Evolutionary conservation across 2,797 vertebrate genomes (phyloP).

Genomic region (Intellagama lesueurii): DNA sequence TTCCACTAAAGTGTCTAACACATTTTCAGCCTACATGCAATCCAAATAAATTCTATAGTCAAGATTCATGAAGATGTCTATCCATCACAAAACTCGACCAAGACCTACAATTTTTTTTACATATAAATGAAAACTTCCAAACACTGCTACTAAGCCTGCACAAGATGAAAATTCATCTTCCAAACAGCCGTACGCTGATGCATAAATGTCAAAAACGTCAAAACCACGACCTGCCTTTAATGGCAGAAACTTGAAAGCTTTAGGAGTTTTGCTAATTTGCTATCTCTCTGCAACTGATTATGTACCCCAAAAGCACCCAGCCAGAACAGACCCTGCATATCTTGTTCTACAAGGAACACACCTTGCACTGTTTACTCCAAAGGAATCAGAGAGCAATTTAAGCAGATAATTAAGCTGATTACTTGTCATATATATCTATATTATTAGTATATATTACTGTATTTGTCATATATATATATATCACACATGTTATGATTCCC

Average conservation of each 20-base stretch:
- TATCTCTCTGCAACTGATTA: not conserved
- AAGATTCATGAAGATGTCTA: not conserved
- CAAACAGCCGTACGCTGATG: not conserved
- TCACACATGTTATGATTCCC: not conserved
- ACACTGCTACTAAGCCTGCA: not conserved
- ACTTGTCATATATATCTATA: not conserved
- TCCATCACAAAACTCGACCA: not conserved
- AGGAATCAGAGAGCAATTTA: constrained; percentile 6
- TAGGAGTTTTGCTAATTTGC: not conserved
- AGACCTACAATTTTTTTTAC: not conserved
- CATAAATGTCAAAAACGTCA: not conserved
- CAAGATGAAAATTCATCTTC: not conserved
- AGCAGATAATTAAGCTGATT: constrained; percentile 1
- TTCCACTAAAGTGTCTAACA: not conserved
- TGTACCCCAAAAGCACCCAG: not conserved
- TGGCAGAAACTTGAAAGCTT: not conserved
- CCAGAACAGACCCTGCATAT: not conserved
- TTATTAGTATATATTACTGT: too few species aligned
- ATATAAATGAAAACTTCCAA: not conserved
- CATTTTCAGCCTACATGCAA: not conserved
- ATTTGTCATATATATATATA: too few species aligned
- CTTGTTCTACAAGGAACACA: constrained; percentile 9
- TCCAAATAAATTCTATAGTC: not conserved
- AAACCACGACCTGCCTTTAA: constrained; percentile 1
- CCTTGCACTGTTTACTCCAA: constrained; percentile 9